Base-by-base conservation (phyloP, 1,140 invertebrate species). In the Monochamus saltuarius region DNA sequence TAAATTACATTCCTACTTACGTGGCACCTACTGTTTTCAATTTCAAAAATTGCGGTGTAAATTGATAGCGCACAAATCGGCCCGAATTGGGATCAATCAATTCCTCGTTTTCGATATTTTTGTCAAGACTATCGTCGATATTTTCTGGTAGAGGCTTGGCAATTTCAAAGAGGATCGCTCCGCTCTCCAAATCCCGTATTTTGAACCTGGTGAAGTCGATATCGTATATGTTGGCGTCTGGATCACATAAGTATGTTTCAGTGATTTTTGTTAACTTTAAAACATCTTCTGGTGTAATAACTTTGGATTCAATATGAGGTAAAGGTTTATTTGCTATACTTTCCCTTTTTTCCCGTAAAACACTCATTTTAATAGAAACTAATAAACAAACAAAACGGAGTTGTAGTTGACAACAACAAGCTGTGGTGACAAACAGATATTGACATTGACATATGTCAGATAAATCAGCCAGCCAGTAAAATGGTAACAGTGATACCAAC, bases 161-260 rank as follows among this genome's bases (percentile, higher is more conserved):
- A 58, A 99, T 97, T 83, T 99, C 97, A 82, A 99, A 99, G 17
- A 99, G 81, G 39, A 97, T 86, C 7, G 88, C 89, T 16, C 91
- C 93, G 61, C 89, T 92, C 71, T 98, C 95, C 73, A 99, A 82
- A 78, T 99, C 96, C 56, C 97, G 82, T 62, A 99, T 95, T 82
- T 97, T 97, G 78, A 99, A 99, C 64, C 93, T 84, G 29, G 94
- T 97, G 79, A 99, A 99, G 78, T 99, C 96, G 73, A 99, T 99
- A 68, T 97, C 93, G 80, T 94, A 99, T 53, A 97, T 83, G 80
- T 99, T 99, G 17, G 93, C 95, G 71, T 97, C 94, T 14, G 94
- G 91, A 59, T 89, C 87, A 75, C 95, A 98, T 36, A 99, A 81
- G 77, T 98, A 99, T 34, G 81, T 82, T 42, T 87, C 85, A 11